These are phyloP conservation scores for Daphoenositta chrysoptera DNA, from an alignment of 2,113 vertebrate genomes.

Conservation along the genomic window DNA sequence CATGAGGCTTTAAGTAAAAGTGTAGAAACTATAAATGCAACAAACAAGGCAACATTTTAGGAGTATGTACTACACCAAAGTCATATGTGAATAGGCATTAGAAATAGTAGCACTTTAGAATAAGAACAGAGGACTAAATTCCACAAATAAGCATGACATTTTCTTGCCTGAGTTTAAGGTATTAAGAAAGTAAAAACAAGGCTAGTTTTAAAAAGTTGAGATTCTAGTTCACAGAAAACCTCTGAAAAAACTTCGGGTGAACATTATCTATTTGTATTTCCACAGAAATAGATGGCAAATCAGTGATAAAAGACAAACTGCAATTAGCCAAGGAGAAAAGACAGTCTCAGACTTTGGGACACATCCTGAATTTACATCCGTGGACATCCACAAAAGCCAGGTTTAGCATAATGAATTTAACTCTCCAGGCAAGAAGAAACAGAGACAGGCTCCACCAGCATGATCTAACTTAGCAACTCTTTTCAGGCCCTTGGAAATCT, in stretches of 20 bases:
- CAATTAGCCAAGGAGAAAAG: not conserved
- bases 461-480: not conserved
- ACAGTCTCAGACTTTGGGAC: rapidly evolving
- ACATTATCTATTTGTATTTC: not conserved
- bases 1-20: not conserved
- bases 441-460: not conserved
- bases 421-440: not conserved
- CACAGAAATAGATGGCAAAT: not conserved
- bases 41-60: not conserved
- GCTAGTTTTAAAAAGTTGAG: not conserved
- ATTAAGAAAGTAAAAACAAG: not conserved
- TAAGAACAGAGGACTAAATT: not conserved
- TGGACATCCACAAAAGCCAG: not conserved
- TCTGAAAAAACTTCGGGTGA: not conserved
- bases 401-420: not conserved
- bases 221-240: not conserved
- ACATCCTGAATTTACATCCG: not conserved
- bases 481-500: not conserved
- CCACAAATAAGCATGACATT: not conserved
- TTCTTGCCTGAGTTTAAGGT: not conserved
- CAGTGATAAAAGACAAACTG: not conserved
- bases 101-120: not conserved
- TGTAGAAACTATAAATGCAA: not conserved
- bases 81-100: not conserved
- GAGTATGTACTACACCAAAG: not conserved